Conservation (phyloP, 2,113 vertebrate species). For the Phodopus roborovskii region DNA sequence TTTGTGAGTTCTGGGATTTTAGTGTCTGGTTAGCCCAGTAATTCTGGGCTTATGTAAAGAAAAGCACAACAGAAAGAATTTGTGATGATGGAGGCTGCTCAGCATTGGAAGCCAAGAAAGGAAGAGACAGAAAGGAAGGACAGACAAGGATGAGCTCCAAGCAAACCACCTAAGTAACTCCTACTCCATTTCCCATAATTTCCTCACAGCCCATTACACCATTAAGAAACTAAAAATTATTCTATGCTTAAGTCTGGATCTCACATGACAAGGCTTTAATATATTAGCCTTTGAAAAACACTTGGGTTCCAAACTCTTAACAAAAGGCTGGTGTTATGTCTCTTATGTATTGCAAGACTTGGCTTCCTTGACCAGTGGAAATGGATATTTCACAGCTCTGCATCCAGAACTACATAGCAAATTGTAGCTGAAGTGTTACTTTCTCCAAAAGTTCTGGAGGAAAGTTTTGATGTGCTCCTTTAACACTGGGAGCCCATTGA, state of each 20-base stretch:
- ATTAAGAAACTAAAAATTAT: no score
- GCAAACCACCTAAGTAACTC: background rate
- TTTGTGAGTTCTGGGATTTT: background rate
- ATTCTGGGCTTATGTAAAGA: background rate
- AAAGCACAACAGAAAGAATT: background rate
- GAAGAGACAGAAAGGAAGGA: background rate
- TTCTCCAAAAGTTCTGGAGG: rapidly evolving
- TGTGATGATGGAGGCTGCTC: background rate
- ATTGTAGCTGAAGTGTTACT: rapidly evolving
- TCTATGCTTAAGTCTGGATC: background rate
- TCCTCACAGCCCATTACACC: background rate
- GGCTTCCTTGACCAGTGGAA: background rate
- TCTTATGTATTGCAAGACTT: background rate
- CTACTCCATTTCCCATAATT: background rate
- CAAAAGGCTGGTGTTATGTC: background rate
- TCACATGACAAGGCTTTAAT: background rate
- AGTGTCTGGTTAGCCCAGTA: background rate
- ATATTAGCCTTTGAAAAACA: background rate
- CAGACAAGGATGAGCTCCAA: background rate
- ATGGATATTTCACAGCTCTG: background rate
- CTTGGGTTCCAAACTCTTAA: background rate
- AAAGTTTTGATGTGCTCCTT: background rate
- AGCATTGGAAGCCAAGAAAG: background rate
- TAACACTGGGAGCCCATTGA: background rate
- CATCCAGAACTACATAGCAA: background rate